Percentiles rank a stretch among this genome's conserved stretches.
Conservation (phyloP, 2,113 vertebrate species). For the Hemiprocne comata region DNA sequence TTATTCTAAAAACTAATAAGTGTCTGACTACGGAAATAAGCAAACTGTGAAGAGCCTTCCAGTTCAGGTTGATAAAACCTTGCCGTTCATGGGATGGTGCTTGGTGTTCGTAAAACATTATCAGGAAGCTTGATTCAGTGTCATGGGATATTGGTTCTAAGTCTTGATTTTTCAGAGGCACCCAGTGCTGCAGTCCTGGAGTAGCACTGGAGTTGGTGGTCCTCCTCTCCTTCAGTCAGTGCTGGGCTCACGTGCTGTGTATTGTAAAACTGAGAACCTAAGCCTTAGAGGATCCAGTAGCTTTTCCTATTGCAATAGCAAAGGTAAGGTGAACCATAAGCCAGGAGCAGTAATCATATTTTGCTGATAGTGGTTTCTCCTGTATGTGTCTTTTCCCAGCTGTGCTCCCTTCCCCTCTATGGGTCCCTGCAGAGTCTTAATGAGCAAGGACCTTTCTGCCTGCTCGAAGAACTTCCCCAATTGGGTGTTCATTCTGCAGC, state of each 20-base stretch:
- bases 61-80: neutral
- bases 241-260: accelerated
- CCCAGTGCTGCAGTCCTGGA: accelerated
- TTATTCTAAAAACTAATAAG: neutral
- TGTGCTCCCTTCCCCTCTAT: neutral
- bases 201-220: neutral
- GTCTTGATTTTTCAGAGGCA: neutral
- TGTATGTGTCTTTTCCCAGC: neutral
- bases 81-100: neutral
- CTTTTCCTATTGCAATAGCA: neutral
- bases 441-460: neutral
- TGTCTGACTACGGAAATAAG: neutral
- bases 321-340: neutral
- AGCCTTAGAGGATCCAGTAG: neutral
- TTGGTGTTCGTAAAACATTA: neutral
- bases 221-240: neutral
- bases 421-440: neutral
- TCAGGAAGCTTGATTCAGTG: neutral
- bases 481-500: neutral
- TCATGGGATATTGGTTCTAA: neutral
- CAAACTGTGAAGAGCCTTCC: neutral
- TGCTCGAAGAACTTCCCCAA: neutral
- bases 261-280: neutral
- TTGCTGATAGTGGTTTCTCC: neutral
- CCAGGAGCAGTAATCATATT: neutral